Base-by-base conservation (phyloP, 1,140 invertebrate species). In the Cephus cinctus region DNA sequence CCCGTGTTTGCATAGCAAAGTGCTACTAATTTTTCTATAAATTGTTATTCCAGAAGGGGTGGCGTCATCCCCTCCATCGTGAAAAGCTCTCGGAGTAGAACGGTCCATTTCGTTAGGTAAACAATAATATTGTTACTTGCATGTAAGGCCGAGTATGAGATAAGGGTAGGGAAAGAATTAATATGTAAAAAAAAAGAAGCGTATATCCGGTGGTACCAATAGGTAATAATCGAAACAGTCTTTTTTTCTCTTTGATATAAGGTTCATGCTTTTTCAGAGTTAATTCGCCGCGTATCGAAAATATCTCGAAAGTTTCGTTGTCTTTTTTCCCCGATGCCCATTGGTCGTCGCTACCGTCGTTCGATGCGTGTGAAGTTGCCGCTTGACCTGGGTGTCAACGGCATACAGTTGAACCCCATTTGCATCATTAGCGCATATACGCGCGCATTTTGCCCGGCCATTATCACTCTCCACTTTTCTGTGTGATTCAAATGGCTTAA, bases 1-100 rank as follows among this genome's bases (percentile, higher is more conserved):
- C 12, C 22, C 31, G 36, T 49, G 35, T 49, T 50, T 50, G 18
- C 32, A 30, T 23, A 50, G 23, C 48, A 14, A 50, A 50, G 48
- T 50, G 48, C 25, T 19, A 18, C 35, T 43, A 44, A 50, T 50
- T 50, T 44, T 27, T 31, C 38, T 25, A 44, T 43, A 50, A 50
- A 43, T 22, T 50, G 41, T 50, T 50, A 36, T 36, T 12, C 21
- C 41, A 50, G 31, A 19, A 2, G 30, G 5, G 4, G 2, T 15
- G 11, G 12, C 5, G n/a, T 36, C 19, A 5, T 34, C 11, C 11
- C n/a, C 2, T 21, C 18, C 38, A 27, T 31, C 11, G 6, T n/a
- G 2, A 12, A 3, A 12, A 9, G 2, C 27, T 9, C 27, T 4
- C 8, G 4, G 21, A 22, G 20, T 27, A 6, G n/a, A 6, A 6